Base-by-base conservation (phyloP, 2,888 invertebrate genomes). In the Cacoxenus indagator region DNA sequence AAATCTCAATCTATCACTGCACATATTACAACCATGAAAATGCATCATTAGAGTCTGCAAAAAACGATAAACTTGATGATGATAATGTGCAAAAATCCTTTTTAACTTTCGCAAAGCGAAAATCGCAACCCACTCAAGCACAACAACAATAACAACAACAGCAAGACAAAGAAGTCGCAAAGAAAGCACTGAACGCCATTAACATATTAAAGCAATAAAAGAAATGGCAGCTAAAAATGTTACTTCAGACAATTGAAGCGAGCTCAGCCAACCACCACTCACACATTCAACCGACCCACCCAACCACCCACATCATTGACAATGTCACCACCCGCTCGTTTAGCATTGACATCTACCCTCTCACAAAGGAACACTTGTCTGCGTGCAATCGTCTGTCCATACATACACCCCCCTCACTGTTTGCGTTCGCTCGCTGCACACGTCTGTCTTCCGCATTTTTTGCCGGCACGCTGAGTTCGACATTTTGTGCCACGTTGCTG, bases 31-130 rank as follows among this genome's bases (percentile, higher is more conserved):
- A 70, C 54, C 67, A 65, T 37, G 51, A 64, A 71, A 31, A 67
- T 65, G 65, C 69, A 70, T 55, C 69, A 62, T 62, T 62, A 62
- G 24, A 62, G 24, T 45, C 26, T 62, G 61, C 61, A 45, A 62
- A 62, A 43, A 43, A 62, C 43, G 29, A 31, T 31, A 19, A 26
- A 59, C 37, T 22, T 51, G 51, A 51, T 19, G 79, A 79, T 77
- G 77, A 80, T 80, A 80, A 83, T 80, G 78, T 73, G 73, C 71
- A 66, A 61, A 74, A 80, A 80, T 81, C 81, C 80, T 80, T 79
- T 73, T 43, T 37, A 61, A 61, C 61, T 61, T 19, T 14, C 22
- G 37, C 24, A 19, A 27, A 61, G 37, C 19, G 8, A 61, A 74
- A 80, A 82, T 78, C 79, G 82, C 79, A 37, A 19, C n/a, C 67